Conservation (phyloP, 1,140 invertebrate genomes). For the Neodiprion virginianus region DNA sequence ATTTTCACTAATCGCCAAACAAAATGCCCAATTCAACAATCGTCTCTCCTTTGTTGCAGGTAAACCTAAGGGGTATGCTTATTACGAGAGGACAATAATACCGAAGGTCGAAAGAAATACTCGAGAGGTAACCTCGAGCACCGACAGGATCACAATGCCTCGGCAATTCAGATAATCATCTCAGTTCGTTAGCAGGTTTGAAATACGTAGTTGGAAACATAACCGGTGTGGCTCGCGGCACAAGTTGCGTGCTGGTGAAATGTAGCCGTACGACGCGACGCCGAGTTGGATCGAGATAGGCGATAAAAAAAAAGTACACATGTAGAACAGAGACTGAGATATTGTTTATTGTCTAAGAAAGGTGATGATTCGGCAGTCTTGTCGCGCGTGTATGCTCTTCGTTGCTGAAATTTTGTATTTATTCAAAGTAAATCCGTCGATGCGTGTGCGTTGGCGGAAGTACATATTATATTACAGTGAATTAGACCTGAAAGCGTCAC, state of each 20-base stretch:
- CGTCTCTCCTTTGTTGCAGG: background rate
- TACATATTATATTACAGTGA: background rate
- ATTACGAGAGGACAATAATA: background rate
- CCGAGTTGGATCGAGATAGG: background rate
- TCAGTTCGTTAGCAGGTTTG: conserved; percentile 46
- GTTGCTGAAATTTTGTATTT: background rate
- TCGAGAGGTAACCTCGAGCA: background rate
- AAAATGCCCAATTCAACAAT: no score
- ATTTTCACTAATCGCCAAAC: no score
- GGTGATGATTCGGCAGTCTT: background rate
- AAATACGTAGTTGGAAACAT: conserved; percentile 21
- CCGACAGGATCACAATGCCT: conserved; percentile 36
- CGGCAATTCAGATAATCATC: conserved; percentile 46
- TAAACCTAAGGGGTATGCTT: background rate
- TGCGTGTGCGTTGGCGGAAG: background rate
- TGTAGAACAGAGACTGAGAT: background rate
- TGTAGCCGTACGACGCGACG: background rate
- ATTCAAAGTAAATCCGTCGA: background rate
- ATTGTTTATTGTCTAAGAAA: background rate
- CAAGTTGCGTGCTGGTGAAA: background rate
- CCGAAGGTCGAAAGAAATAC: background rate
- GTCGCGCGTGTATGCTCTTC: background rate
- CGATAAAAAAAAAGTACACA: background rate
- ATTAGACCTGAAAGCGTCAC: no score
- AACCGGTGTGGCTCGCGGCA: background rate